Evolutionary conservation across 2,113 vertebrate species (phyloP), one percentile per base, ranked within the genome.

Genomic region (Cyanistes caeruleus): DNA sequence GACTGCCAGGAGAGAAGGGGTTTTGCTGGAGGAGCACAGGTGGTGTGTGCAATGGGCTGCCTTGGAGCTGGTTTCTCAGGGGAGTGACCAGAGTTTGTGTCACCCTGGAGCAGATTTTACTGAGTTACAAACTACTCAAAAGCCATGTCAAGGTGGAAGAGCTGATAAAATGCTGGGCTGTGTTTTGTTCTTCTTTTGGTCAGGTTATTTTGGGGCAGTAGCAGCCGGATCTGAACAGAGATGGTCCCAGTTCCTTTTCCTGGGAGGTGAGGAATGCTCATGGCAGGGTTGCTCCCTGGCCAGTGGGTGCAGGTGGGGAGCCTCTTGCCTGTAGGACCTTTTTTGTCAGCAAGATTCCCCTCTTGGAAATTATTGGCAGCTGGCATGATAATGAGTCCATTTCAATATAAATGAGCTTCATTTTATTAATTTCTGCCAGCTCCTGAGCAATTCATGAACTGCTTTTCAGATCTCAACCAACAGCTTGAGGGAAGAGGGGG

Each of bases 401-500:
- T 98, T 98, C 97, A 98, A 94, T 98, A 97, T 96, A 97, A 98
- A 97, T 97, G 96, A 97, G 96, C 74, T 96, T 96, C 84, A 87
- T 96, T 97, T 97, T 97, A 97, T 98, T 98, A 97, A 96, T 97
- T 97, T 98, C 95, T 98, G 97, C 95, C 93, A 94, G 95, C 91
- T 97, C 85, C 97, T 96, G 96, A 97, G 96, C 97, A 87, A 97
- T 97, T 97, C 70, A 93, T 91, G 96, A 95, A 93, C 91, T 83
- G 95, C 82, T 95, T 97, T 97, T 97, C 90, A 97, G 94, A 96
- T 94, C 63, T 87, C 81, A 95, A 94, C 79, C 87, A 84, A 83
- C 72, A 96, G 93, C 94, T 97, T 90, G 74, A 67, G 90, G 93
- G 89, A 81, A 83, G 70, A 89, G 49, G 15, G 44, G 44, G 63